phyloP scores from a whole-genome alignment of 2,888 invertebrate species.

The Agrotis ipsilon region DNA sequence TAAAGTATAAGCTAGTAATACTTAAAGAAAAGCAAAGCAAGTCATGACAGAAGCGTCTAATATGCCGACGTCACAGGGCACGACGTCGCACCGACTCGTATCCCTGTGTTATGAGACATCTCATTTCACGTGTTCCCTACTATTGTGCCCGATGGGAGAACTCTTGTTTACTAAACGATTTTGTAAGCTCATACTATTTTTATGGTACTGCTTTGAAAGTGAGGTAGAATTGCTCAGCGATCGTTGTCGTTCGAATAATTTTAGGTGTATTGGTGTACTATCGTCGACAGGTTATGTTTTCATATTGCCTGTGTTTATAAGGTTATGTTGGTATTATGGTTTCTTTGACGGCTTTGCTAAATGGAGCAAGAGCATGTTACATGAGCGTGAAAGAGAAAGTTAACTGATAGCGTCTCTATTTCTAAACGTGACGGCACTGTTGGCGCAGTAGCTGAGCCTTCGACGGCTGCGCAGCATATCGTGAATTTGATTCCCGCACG shows the following conservation, averaged over 20 bases:
- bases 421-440: too few species aligned
- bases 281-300: slow-evolving; percentile 12
- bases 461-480: too few species aligned
- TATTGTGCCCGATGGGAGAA: slow-evolving; percentile 75
- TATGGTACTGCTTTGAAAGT: slow-evolving; percentile 41
- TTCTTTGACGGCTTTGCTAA: neutral
- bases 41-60: slow-evolving; percentile 33
- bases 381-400: neutral
- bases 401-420: neutral
- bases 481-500: too few species aligned
- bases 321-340: neutral
- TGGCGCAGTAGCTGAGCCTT: too few species aligned
- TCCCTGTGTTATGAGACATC: slow-evolving; percentile 86
- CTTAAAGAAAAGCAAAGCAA: neutral
- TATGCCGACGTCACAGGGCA: slow-evolving; percentile 48
- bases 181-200: slow-evolving; percentile 67
- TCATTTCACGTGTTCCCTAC: slow-evolving; percentile 85
- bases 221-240: slow-evolving; percentile 46
- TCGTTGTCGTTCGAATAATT: slow-evolving; percentile 24
- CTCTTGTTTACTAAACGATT: slow-evolving; percentile 78
- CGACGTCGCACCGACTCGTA: slow-evolving; percentile 60
- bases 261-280: slow-evolving; percentile 18
- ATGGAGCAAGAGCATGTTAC: too few species aligned
- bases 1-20: neutral
- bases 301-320: slow-evolving; percentile 5